Evolutionary conservation across 2,113 vertebrate species (phyloP).

Genomic region (Cavia aperea): DNA sequence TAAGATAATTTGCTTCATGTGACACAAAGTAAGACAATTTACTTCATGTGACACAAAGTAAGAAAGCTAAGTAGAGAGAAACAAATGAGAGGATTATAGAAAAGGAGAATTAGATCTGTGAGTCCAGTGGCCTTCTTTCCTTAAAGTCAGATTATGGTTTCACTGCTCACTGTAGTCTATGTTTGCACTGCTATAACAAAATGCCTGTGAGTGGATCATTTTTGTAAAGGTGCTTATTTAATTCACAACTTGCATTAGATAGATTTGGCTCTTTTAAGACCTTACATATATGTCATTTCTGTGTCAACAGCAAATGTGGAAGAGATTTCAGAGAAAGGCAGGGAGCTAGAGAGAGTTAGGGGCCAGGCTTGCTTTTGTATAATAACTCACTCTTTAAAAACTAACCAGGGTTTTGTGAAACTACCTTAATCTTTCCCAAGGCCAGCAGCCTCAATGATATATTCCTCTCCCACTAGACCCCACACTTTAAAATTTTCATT

Average conservation of each 20-base stretch:
- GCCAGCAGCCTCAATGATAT: accelerated
- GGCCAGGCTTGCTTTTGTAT: background rate
- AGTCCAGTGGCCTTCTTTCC: background rate
- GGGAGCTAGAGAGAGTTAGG: background rate
- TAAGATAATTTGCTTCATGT: conserved; percentile 50
- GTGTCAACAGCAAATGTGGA: background rate
- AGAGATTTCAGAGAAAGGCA: background rate
- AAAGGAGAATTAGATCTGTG: background rate
- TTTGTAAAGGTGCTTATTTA: background rate
- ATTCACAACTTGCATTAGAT: background rate
- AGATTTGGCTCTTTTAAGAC: background rate
- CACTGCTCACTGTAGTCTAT: background rate
- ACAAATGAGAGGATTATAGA: background rate
- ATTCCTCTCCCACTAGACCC: too few species aligned
- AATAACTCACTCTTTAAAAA: background rate
- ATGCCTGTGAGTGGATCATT: background rate
- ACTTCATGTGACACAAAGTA: background rate
- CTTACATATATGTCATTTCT: too few species aligned
- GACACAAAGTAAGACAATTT: background rate
- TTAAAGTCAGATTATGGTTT: background rate
- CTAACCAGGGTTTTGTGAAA: background rate
- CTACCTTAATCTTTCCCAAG: background rate
- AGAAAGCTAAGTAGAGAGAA: background rate
- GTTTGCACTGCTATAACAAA: background rate
- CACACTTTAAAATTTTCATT: accelerated